Evolutionary conservation across 2,797 vertebrate genomes (phyloP), one percentile per base, ranked within the genome.

Genomic region (Schizothorax lantsangensis): DNA sequence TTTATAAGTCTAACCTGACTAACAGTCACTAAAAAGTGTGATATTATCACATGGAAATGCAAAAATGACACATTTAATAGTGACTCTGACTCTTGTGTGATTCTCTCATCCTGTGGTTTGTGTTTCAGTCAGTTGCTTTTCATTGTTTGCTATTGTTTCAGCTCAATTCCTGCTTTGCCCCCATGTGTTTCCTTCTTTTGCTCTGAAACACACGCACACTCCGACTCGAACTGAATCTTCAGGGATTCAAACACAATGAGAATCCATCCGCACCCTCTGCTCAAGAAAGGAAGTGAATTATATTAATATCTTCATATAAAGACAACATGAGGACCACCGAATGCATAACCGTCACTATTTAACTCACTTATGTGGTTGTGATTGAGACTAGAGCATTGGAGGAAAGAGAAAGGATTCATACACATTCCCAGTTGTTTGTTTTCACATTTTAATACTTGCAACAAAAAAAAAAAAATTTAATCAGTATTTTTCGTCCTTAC

Each of bases 121-220:
- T 72, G 66, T 54, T 79, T 47, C 14, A 64, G 30, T 14, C 52
- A 43, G 33, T 19, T 69, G 62, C 2, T 12, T 40, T 71, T 62
- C 74, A 87, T 77, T 83, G 81, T 72, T 83, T 68, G 74, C 81
- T 83, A 87, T 87, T 87, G 86, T 87, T 87, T 83, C 64, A 71
- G 74, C 73, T 71, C 21, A 71, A 78, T 87, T 87, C 86, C 86
- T 87, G 86, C 62, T 79, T 83, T 36, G 12, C 33, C 81, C 33
- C 40, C 36, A 14, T 49, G 52, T 26, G 71, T 79, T 87, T 83
- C 85, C 80, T 87, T 12, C 38, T 72, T 64, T 82, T 86, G 38
- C 69, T 75, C 84, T 38, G 12, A 49, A 47, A 72, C 64, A 43
- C 52, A 85, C 43, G 21, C 17, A 19, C 69, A 68, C 68, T 59